Evolutionary conservation across 2,888 invertebrate genomes (phyloP).

Genomic region (Macaria liturata): DNA sequence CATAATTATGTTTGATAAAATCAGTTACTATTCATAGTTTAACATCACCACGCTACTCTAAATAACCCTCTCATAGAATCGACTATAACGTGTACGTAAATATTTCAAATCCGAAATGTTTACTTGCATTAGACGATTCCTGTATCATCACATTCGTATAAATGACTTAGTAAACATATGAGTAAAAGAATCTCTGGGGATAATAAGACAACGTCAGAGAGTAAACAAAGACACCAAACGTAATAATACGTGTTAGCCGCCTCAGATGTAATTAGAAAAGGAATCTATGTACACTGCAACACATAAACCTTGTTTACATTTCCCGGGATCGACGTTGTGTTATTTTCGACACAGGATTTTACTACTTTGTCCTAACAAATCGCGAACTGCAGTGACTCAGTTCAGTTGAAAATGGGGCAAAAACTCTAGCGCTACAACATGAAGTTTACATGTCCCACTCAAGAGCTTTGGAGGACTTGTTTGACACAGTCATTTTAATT

Average conservation of each 20-base stretch:
- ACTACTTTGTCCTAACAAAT: slow-evolving; percentile 21
- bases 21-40: too few species aligned
- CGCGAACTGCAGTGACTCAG: slow-evolving; percentile 25
- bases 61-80: too few species aligned
- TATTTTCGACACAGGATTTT: slow-evolving; percentile 25
- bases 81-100: too few species aligned
- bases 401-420: slow-evolving; percentile 19
- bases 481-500: slow-evolving; percentile 36
- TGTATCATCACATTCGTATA: too few species aligned
- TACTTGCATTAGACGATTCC: too few species aligned
- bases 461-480: slow-evolving; percentile 31
- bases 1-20: too few species aligned
- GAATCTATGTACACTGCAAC: slow-evolving; percentile 14
- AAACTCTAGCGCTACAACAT: slow-evolving; percentile 22
- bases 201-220: slow-evolving; percentile 6
- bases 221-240: slow-evolving; percentile 15
- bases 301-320: slow-evolving; percentile 27
- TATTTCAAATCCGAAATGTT: too few species aligned
- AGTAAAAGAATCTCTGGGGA: not conserved
- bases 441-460: slow-evolving; percentile 32
- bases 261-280: slow-evolving; percentile 23
- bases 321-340: slow-evolving; percentile 14
- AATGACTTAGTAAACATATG: too few species aligned
- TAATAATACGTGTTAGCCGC: slow-evolving; percentile 15
- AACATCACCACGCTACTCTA: too few species aligned